Conservation (phyloP, 1,140 invertebrate species). For the Ceratosolen solmsi region DNA sequence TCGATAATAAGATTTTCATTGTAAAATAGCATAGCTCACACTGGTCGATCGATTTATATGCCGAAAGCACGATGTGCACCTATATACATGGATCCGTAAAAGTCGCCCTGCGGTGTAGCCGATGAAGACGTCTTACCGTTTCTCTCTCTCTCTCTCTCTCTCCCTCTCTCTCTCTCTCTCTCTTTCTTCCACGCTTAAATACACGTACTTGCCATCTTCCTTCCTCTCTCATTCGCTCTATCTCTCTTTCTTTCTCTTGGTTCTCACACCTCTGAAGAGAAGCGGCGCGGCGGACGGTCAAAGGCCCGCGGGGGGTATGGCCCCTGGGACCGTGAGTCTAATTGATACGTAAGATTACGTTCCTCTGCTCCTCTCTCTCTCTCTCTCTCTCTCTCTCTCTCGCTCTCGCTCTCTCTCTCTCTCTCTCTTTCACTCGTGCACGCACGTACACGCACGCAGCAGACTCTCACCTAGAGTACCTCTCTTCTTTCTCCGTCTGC, state of each 20-base stretch:
- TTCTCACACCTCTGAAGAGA: slow-evolving; percentile 70
- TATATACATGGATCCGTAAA: slow-evolving; percentile 20
- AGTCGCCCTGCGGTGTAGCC: slow-evolving; percentile 49
- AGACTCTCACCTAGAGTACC: slow-evolving; percentile 16
- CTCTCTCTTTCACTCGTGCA: not conserved
- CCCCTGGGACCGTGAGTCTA: slow-evolving; percentile 72
- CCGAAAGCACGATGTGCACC: not conserved
- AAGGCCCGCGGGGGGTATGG: slow-evolving; percentile 74
- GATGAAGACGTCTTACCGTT: slow-evolving; percentile 62
- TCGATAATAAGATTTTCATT: slow-evolving; percentile 47
- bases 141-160: not conserved
- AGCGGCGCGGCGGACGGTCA: slow-evolving; percentile 70
- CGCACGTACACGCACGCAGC: too few relatives aligned
- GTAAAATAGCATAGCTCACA: slow-evolving; percentile 20
- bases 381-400: not conserved
- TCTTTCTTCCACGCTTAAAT: slow-evolving; percentile 35
- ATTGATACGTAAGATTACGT: slow-evolving; percentile 75
- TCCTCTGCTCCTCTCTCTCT: slow-evolving; percentile 54
- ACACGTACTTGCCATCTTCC: not conserved
- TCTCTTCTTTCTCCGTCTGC: slow-evolving; percentile 9
- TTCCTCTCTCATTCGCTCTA: not conserved
- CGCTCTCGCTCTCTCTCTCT: slow-evolving; percentile 11
- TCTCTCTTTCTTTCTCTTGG: slow-evolving; percentile 52
- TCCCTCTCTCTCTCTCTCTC: not conserved
- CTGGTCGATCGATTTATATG: slow-evolving; percentile 28